phyloP scores from a whole-genome alignment of 1,140 invertebrate genomes.

The Odontomachus brunneus region DNA sequence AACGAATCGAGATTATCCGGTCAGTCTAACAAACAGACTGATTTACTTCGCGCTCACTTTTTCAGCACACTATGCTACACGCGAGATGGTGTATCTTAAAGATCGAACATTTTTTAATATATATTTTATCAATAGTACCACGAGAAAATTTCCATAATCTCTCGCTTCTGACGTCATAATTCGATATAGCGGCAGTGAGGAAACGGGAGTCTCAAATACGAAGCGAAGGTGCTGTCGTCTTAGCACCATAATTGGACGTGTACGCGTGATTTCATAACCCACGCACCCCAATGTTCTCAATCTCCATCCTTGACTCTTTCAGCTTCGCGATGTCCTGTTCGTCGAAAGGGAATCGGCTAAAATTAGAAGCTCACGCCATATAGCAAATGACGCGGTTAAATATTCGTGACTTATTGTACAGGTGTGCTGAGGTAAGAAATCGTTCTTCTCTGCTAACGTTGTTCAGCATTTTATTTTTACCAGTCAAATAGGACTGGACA shows the following conservation, averaged over 20 bases:
- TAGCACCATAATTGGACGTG: conserved; percentile 17
- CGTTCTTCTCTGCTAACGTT: not conserved
- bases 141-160: no score
- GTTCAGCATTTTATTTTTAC: not conserved
- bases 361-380: conserved; percentile 39
- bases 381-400: conserved; percentile 11
- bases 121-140: no score
- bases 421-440: not conserved
- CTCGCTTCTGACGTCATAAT: not conserved
- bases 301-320: conserved; percentile 33
- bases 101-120: no score
- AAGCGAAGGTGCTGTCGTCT: conserved; percentile 13
- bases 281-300: conserved; percentile 39
- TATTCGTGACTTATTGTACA: not conserved
- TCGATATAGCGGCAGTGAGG: not conserved
- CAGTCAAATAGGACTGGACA: not conserved
- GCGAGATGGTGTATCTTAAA: no score
- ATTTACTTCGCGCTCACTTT: no score
- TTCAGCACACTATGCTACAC: no score
- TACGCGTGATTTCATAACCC: conserved; percentile 43
- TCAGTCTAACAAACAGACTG: no score
- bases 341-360: conserved; percentile 26
- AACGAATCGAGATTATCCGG: no score
- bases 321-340: not conserved
- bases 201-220: not conserved